Percentiles rank a stretch among this genome's conserved stretches.
These are phyloP conservation scores for Phaedon cochleariae DNA, from an alignment of 2,888 invertebrate species.

Conservation along the genomic window DNA sequence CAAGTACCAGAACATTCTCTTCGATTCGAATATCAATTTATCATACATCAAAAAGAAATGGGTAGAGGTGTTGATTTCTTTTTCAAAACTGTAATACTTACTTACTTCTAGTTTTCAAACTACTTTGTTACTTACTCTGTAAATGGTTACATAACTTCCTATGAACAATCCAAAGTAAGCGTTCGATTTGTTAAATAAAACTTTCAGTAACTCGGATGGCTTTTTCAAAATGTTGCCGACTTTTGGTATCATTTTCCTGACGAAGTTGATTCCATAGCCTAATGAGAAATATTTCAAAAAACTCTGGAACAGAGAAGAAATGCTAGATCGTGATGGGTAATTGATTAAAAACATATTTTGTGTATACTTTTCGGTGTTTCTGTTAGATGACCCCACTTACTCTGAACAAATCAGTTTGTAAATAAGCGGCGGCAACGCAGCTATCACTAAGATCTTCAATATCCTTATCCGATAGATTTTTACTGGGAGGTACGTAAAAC, in stretches of 20 bases:
- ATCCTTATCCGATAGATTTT: not conserved
- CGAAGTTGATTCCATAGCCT: constrained; percentile 46
- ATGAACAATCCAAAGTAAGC: constrained; percentile 48
- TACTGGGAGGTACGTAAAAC: constrained; percentile 41
- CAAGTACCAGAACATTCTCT: too few species aligned
- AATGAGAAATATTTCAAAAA: constrained; percentile 44
- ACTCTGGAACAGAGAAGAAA: too few species aligned
- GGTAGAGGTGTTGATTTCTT: not conserved
- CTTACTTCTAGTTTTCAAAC: too few species aligned
- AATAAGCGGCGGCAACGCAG: too few species aligned
- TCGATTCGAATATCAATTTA: too few species aligned
- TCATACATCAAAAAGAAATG: too few species aligned
- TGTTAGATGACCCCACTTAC: too few species aligned
- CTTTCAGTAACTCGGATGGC: constrained; percentile 29
- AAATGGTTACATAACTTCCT: constrained; percentile 47
- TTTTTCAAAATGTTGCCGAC: constrained; percentile 23
- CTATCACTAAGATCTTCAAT: not conserved
- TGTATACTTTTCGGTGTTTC: too few species aligned
- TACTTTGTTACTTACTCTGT: constrained; percentile 44
- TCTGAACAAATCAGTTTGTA: not conserved
- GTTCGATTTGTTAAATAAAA: constrained; percentile 34
- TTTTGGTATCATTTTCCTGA: constrained; percentile 41
- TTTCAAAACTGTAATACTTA: too few species aligned
- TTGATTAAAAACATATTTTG: too few species aligned
- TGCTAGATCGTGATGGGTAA: too few species aligned